These are phyloP conservation scores for Tetragnatha versicolor DNA, from an alignment of 1,140 invertebrate species.

Conservation along the genomic window DNA sequence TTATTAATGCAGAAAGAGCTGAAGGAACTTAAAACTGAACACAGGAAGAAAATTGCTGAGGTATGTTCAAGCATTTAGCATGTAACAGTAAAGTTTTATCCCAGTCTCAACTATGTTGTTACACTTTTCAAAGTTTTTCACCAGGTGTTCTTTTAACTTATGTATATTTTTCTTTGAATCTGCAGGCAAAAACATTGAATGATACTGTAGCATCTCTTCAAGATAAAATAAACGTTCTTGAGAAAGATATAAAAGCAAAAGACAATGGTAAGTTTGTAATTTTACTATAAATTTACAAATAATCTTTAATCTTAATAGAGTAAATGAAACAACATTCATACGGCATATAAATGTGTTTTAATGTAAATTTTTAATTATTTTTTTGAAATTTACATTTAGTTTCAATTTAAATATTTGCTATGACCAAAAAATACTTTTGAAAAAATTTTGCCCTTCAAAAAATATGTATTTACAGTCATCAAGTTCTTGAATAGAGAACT, in stretches of 20 bases:
- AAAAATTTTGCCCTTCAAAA: too few species aligned
- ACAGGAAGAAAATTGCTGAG: slow-evolving; percentile 1
- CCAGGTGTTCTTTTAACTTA: neutral
- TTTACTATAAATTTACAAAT: neutral
- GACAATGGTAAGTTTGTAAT: slow-evolving; percentile 12
- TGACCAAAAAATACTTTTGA: neutral
- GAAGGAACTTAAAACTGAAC: neutral
- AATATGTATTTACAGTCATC: slow-evolving; percentile 7
- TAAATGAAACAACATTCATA: too few species aligned
- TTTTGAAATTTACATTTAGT: neutral
- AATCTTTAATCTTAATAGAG: neutral
- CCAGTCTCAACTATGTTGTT: too few species aligned
- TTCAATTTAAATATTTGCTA: neutral
- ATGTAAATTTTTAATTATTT: too few species aligned
- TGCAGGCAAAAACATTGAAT: neutral
- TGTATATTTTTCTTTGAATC: neutral
- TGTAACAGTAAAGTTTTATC: too few species aligned
- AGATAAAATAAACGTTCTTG: neutral
- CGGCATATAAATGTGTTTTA: too few species aligned
- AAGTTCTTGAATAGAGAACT: slow-evolving; percentile 27
- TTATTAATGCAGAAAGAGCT: slow-evolving; percentile 2
- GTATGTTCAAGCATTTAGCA: too few species aligned
- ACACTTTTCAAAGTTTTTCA: neutral
- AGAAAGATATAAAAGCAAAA: slow-evolving; percentile 6
- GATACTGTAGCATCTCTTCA: neutral